phyloP scores from a whole-genome alignment of 1,140 invertebrate species.

The Drosophila pectinifera region DNA sequence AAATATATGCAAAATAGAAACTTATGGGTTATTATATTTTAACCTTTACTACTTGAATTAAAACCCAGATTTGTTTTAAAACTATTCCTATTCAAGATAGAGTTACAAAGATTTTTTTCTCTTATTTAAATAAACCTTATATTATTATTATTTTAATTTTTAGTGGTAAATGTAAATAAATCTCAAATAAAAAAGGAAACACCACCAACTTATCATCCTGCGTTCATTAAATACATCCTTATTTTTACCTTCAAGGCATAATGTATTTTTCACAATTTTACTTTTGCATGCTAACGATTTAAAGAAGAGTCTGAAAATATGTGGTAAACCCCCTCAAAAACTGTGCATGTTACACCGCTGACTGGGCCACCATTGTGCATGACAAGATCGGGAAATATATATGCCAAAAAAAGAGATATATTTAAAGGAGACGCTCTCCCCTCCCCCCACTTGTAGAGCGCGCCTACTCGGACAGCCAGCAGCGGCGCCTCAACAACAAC shows the following conservation, averaged over 20 bases:
- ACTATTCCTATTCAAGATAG: neutral
- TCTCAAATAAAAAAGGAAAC: neutral
- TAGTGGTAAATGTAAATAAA: conserved; percentile 14
- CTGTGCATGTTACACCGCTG: conserved; percentile 53
- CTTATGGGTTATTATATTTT: too few species aligned
- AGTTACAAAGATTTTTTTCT: neutral
- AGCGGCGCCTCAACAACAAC: conserved; percentile 78
- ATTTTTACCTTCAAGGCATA: conserved; percentile 1
- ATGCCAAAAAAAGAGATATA: conserved; percentile 21
- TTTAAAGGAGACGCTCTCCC: conserved; percentile 15
- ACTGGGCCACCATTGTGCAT: conserved; percentile 50
- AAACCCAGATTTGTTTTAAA: neutral
- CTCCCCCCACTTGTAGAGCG: conserved; percentile 63
- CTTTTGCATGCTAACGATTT: conserved; percentile 71
- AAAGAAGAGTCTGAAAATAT: conserved; percentile 78
- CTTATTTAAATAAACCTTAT: neutral
- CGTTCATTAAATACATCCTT: conserved; percentile 18
- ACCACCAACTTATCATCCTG: conserved; percentile 6
- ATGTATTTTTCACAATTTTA: conserved; percentile 40
- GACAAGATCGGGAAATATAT: conserved; percentile 40
- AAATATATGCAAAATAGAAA: too few species aligned
- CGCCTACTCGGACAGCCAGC: conserved; percentile 82
- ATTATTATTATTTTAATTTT: conserved; percentile 24
- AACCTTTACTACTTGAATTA: neutral
- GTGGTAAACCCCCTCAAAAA: conserved; percentile 62